These are phyloP conservation scores for Harpagoxenus sublaevis DNA, from an alignment of 2,888 invertebrate genomes.

Conservation along the genomic window DNA sequence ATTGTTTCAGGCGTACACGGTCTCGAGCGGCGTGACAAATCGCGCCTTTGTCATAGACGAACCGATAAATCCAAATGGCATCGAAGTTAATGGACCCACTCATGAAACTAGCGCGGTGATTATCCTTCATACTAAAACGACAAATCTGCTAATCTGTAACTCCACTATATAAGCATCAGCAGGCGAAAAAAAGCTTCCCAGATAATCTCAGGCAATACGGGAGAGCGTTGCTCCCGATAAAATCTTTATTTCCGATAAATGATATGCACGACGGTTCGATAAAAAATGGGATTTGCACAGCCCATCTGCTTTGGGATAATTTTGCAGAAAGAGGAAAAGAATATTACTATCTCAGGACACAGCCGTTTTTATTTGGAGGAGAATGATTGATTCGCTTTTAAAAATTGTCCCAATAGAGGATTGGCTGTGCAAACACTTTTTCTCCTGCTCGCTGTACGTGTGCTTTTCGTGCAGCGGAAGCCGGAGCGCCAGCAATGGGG, in stretches of 20 bases:
- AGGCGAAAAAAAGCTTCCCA: background rate
- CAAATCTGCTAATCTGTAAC: background rate
- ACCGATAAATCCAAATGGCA: background rate
- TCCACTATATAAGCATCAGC: background rate
- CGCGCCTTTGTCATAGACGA: slow-evolving; percentile 11
- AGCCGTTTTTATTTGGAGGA: background rate
- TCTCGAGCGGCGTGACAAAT: slow-evolving; percentile 30
- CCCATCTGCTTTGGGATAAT: background rate
- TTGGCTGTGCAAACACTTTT: background rate
- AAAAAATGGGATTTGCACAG: background rate
- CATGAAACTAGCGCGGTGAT: background rate
- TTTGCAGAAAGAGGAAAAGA: background rate
- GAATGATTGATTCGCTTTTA: background rate
- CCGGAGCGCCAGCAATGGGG: slow-evolving; percentile 87
- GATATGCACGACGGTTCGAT: background rate
- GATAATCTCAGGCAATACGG: background rate
- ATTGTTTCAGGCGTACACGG: slow-evolving; percentile 23
- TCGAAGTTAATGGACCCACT: background rate
- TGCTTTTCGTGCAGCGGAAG: background rate
- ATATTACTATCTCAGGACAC: background rate
- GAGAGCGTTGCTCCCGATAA: background rate
- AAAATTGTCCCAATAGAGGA: background rate
- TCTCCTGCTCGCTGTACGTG: too few species aligned
- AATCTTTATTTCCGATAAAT: background rate
- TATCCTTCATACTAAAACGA: background rate